Evolutionary conservation across 1,140 invertebrate genomes (phyloP), one percentile per base, ranked within the genome.

Genomic region (Drosophila triauraria): DNA sequence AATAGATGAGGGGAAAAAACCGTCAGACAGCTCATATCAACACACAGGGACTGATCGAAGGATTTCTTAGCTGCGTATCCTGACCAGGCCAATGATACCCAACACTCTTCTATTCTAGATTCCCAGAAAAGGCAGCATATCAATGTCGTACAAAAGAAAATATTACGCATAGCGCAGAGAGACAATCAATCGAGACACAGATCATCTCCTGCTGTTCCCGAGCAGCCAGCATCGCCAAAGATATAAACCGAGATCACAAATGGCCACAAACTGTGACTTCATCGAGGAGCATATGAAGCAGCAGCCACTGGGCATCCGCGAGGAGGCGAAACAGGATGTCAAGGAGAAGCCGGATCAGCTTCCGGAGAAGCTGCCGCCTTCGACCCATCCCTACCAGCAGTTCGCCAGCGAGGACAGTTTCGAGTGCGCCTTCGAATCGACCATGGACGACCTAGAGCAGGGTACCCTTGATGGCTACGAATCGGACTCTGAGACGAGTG

Each of bases 371-470:
- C 23, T 23, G 30, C 27, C 56, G 9, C 30, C 6, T 10, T 15
- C 35, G 35, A 10, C 25, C 7, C 10, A 38, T n/a, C 47, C 57
- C 7, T 61, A 44, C 25, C 57, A 44, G 53, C 61, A 38, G 25
- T 42, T 69, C 25, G 43, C 54, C 17, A 27, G 38, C n/a, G 80
- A 75, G 51, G 91, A 92, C 54, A 82, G 84, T 30, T 93, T 93
- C 17, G 92, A 93, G 48, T 75, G 82, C 44, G 80, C 83, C 44
- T 92, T 93, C 35, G 92, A 92, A 47, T 85, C 82, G 20, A 93
- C 92, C 13, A 93, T 93, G 92, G 90, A 84, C 44, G 81, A 88
- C 64, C 63, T 93, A 53, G 92, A 93, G 64, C 77, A 91, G 42
- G 77, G 70, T 5, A 67, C 78, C 46, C 44, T 67, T 3, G 91